These are phyloP conservation scores for Channa striata DNA, from an alignment of 2,797 vertebrate genomes.

Conservation along the genomic window DNA sequence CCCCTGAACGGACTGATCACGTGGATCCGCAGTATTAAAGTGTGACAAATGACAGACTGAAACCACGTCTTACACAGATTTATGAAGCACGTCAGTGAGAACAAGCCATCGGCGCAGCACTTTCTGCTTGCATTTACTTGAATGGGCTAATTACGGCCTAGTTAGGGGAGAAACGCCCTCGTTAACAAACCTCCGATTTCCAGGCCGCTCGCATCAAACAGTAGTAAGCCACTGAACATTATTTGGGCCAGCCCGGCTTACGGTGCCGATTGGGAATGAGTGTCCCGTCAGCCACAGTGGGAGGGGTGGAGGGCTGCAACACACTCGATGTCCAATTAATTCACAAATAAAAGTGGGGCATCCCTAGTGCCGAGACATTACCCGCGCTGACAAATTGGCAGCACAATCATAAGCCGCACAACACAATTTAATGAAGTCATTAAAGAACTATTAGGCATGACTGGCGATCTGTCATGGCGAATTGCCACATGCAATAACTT, in stretches of 20 bases:
- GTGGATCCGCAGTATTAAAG: neutral
- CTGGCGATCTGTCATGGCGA: slow-evolving; percentile 84
- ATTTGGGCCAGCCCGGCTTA: slow-evolving; percentile 41
- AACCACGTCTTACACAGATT: neutral
- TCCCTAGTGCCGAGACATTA: slow-evolving; percentile 81
- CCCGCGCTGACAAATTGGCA: slow-evolving; percentile 84
- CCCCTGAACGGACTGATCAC: neutral
- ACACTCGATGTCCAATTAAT: slow-evolving; percentile 83
- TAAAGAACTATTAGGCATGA: slow-evolving; percentile 88
- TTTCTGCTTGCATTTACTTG: slow-evolving; percentile 5
- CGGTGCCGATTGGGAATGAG: slow-evolving; percentile 50
- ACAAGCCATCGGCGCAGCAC: slow-evolving; percentile 10
- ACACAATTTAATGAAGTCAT: slow-evolving; percentile 88
- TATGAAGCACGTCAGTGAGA: slow-evolving; percentile 7
- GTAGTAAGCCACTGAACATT: slow-evolving; percentile 14
- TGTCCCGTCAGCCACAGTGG: slow-evolving; percentile 38
- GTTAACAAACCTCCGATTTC: slow-evolving; percentile 6
- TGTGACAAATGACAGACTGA: neutral
- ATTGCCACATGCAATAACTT: slow-evolving; percentile 85
- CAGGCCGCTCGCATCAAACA: slow-evolving; percentile 39
- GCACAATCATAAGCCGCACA: slow-evolving; percentile 84
- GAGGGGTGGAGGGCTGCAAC: slow-evolving; percentile 41
- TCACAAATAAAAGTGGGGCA: slow-evolving; percentile 85
- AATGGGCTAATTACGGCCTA: slow-evolving; percentile 32
- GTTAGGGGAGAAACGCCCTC: slow-evolving; percentile 12